Evolutionary conservation across 2,797 vertebrate genomes (phyloP).

Genomic region (Gouania willdenowi): DNA sequence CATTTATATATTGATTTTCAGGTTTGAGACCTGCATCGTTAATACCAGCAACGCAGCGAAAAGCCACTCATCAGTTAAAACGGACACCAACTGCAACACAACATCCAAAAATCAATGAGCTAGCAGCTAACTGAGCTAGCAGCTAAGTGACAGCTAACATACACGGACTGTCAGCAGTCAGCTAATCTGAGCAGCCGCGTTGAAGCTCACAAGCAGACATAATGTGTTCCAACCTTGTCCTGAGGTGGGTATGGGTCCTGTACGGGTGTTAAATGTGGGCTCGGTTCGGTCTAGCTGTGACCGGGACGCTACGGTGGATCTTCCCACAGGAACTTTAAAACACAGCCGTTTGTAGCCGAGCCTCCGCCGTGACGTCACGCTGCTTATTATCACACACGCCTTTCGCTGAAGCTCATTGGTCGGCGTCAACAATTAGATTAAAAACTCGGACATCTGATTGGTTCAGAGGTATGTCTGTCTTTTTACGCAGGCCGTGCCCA

Average conservation of each 20-base stretch:
- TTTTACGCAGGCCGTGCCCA: constrained; percentile 15
- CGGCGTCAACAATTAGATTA: not conserved
- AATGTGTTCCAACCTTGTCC: constrained; percentile 30
- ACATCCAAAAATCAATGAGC: too few relatives aligned
- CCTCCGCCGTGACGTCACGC: constrained; percentile 34
- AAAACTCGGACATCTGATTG: constrained; percentile 38
- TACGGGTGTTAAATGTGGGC: constrained; percentile 14
- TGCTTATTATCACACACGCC: constrained; percentile 17
- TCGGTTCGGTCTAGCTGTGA: constrained; percentile 29
- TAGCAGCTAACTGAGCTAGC: constrained; percentile 44
- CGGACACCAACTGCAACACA: too few relatives aligned
- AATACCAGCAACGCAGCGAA: too few relatives aligned
- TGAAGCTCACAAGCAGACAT: not conserved
- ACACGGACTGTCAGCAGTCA: constrained; percentile 13
- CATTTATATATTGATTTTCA: too few relatives aligned
- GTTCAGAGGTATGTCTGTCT: constrained; percentile 23
- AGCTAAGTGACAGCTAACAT: constrained; percentile 23
- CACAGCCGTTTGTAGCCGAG: constrained; percentile 52
- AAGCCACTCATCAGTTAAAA: too few relatives aligned
- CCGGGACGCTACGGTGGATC: constrained; percentile 45
- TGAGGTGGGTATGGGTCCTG: constrained; percentile 21
- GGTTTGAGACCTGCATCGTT: too few relatives aligned
- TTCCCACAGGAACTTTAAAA: constrained; percentile 73
- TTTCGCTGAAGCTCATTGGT: constrained; percentile 51
- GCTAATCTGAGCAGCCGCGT: constrained; percentile 32